A percentile compares a stretch with the other conserved stretches of the same genome.
Conservation (phyloP, 2,113 vertebrate species). For the Dasypus novemcinctus region DNA sequence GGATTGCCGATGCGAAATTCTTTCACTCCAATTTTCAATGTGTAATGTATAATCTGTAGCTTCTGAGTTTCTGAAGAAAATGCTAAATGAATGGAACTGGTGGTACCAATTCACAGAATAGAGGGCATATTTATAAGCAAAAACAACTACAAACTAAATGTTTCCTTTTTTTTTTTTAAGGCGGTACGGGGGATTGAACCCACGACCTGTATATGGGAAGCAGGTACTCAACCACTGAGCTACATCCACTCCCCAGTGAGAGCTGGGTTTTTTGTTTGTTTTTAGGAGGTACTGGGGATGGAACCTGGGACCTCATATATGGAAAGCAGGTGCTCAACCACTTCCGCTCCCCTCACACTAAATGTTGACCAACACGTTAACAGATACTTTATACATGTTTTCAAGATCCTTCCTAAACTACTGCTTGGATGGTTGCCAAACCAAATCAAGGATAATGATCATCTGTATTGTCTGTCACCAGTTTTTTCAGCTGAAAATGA, state of each 20-base stretch:
- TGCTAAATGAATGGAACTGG: background rate
- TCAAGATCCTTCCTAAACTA: background rate
- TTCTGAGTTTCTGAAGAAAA: constrained; percentile 48
- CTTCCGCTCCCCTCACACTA: too few relatives aligned
- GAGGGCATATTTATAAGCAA: constrained; percentile 15
- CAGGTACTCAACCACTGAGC: too few relatives aligned
- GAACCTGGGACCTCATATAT: too few relatives aligned
- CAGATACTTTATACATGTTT: background rate
- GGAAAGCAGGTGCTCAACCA: too few relatives aligned
- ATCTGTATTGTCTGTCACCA: background rate
- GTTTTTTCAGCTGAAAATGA: constrained; percentile 14
- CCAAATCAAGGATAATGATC: background rate
- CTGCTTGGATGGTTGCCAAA: constrained; percentile 33
- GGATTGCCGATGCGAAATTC: constrained; percentile 31
- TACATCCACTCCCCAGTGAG: too few relatives aligned
- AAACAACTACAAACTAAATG: background rate
- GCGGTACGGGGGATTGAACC: too few relatives aligned
- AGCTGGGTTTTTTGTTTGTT: too few relatives aligned
- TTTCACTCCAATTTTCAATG: constrained; percentile 31
- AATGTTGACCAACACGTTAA: background rate
- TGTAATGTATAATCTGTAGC: background rate
- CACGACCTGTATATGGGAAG: too few relatives aligned
- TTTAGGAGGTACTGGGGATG: too few relatives aligned
- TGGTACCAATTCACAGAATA: background rate
- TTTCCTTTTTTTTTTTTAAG: too few relatives aligned